These are phyloP conservation scores for Sardina pilchardus DNA, from an alignment of 2,113 vertebrate species.

Conservation along the genomic window DNA sequence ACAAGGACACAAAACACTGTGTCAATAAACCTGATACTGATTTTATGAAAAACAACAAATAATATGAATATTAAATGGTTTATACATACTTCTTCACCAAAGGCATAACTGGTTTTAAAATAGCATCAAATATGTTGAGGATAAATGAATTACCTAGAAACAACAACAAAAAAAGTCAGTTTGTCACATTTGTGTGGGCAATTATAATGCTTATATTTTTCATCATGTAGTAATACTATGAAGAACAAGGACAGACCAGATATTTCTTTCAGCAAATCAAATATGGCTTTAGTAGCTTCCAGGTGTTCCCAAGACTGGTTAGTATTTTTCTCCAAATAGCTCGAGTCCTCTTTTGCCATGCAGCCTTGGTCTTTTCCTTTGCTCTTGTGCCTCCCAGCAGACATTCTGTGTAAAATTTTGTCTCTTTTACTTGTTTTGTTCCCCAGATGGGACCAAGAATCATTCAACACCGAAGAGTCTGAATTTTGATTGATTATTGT, in stretches of 20 bases:
- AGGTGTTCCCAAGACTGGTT: slow-evolving; percentile 57
- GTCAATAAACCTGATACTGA: neutral
- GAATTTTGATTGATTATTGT: neutral
- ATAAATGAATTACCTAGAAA: slow-evolving; percentile 70
- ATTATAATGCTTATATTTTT: neutral
- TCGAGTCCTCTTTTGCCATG: slow-evolving; percentile 34
- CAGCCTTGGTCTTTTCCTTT: slow-evolving; percentile 53
- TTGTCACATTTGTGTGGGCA: neutral
- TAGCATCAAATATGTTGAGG: slow-evolving; percentile 66
- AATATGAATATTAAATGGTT: neutral
- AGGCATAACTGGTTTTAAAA: slow-evolving; percentile 68
- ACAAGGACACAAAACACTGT: neutral
- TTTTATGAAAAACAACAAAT: neutral
- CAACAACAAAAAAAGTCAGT: slow-evolving; percentile 17
- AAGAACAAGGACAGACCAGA: slow-evolving; percentile 60
- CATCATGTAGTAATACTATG: neutral
- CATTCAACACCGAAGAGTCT: neutral
- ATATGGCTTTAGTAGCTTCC: slow-evolving; percentile 71
- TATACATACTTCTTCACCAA: slow-evolving; percentile 71
- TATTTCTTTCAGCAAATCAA: slow-evolving; percentile 76
- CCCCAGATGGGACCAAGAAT: slow-evolving; percentile 6
- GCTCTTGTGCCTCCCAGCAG: slow-evolving; percentile 34
- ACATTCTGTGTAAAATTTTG: slow-evolving; percentile 42
- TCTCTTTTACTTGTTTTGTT: slow-evolving; percentile 56
- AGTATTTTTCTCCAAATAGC: slow-evolving; percentile 46